phyloP scores from a whole-genome alignment of 2,113 vertebrate species.

The Rhineura floridana region DNA sequence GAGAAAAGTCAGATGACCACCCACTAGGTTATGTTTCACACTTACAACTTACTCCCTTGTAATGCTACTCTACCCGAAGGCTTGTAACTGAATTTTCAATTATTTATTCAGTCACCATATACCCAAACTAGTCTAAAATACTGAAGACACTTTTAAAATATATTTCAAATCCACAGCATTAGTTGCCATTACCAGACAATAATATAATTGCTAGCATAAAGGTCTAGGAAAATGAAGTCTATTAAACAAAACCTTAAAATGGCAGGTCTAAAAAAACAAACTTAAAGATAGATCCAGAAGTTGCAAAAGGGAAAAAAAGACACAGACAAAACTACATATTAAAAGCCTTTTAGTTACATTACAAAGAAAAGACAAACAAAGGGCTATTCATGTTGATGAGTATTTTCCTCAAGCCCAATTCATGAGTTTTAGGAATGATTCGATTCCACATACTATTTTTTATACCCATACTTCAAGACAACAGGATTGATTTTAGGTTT shows the following conservation, averaged over 20 bases:
- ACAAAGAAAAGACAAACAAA: too few relatives aligned
- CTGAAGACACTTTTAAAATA: constrained; percentile 26
- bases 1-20: neutral
- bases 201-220: constrained; percentile 34
- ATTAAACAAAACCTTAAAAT: constrained; percentile 33
- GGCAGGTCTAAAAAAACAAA: constrained; percentile 18
- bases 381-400: neutral
- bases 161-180: constrained; percentile 38
- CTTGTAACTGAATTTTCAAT: neutral
- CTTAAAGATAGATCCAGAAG: constrained; percentile 36
- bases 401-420: neutral
- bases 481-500: neutral
- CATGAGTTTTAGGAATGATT: neutral
- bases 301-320: neutral
- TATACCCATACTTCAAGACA: neutral
- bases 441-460: neutral
- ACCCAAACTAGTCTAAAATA: constrained; percentile 1
- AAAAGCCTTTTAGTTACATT: neutral
- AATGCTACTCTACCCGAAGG: neutral
- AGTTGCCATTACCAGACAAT: neutral
- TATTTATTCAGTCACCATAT: constrained; percentile 34
- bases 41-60: neutral
- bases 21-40: neutral
- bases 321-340: neutral
- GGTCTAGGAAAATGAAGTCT: constrained; percentile 29